Base-by-base conservation (phyloP, 2,888 invertebrate genomes). In the Dioctria linearis region DNA sequence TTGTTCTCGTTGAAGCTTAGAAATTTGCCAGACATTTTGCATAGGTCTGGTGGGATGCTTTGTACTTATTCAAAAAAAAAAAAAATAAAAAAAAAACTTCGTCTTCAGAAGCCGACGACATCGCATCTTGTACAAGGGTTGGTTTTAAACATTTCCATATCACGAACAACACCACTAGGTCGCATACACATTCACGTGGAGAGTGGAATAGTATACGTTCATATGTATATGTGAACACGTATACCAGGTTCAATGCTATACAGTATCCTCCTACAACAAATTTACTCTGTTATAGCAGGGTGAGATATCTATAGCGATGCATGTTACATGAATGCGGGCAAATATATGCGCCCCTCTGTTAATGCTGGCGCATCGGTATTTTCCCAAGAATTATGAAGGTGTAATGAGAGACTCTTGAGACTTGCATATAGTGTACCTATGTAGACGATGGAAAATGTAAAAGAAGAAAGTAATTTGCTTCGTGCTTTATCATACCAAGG, bases 331-430 rank as follows among this genome's bases (percentile, higher is more conserved):
- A 57, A 37, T 73, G 73, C 57, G 73, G 73, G 73, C 42, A 73
- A 73, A 42, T 73, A 57, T 73, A 59, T 54, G 25, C 54, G 71
- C 54, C 71, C 51, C 54, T 6, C 51, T 11, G 71, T 51, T 71
- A 54, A 71, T 71, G 71, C 37, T 46, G 71, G 71, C 71, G 71
- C 71, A 71, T 71, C 71, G 71, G 51, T 71, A 61, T 75, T 75
- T 57, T 61, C 61, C 61, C 75, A 75, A 61, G 75, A 75, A 75
- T 75, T 61, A 61, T 75, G 75, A 75, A 75, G 61, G 76, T 80
- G 75, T 80, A 80, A 80, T 63, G 66, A 80, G 80, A 66, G 80
- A 57, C 80, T 78, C 80, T 80, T 80, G 78, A 80, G 80, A 80
- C 80, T 61, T 59, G 59, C 76, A 59, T 61, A 75, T 71, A 71